Conservation (phyloP, 2,888 invertebrate genomes). For the Andrena flavipes region DNA sequence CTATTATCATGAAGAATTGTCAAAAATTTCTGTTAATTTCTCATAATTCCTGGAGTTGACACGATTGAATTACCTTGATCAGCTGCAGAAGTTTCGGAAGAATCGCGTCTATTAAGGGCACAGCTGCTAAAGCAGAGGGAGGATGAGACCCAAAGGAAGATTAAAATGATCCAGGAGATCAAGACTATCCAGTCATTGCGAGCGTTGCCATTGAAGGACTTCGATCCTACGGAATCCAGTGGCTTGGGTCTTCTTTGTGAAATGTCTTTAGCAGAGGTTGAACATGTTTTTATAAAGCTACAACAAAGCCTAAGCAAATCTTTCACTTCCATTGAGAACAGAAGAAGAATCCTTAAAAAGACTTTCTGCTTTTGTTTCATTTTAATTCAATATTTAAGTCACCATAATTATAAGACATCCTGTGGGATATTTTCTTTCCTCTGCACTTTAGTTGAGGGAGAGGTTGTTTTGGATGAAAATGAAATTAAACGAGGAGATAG, state of each 20-base stretch:
- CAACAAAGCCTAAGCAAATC: too few species aligned
- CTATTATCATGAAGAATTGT: too few species aligned
- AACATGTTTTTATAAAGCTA: not conserved
- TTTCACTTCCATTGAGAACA: too few species aligned
- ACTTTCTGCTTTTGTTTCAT: not conserved
- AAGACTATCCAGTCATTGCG: constrained; percentile 82
- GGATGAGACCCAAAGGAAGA: constrained; percentile 81
- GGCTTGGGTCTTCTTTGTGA: constrained; percentile 88
- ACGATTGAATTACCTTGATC: not conserved
- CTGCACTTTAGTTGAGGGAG: constrained; percentile 84
- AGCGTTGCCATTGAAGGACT: constrained; percentile 80
- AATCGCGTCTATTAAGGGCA: constrained; percentile 61
- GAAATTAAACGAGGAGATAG: constrained; percentile 86
- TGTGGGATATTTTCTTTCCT: too few species aligned
- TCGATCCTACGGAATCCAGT: constrained; percentile 87
- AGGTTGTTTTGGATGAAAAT: constrained; percentile 86
- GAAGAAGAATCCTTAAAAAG: too few species aligned
- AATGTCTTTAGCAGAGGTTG: constrained; percentile 88
- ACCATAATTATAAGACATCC: too few species aligned
- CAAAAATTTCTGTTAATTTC: too few species aligned
- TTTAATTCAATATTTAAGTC: not conserved
- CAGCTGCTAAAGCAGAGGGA: constrained; percentile 75
- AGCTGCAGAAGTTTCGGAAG: constrained; percentile 66
- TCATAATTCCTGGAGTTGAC: not conserved
- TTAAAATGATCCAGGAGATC: constrained; percentile 84